Evolutionary conservation across 1,140 invertebrate species (phyloP).

Genomic region (Temnothorax curvispinosus): DNA sequence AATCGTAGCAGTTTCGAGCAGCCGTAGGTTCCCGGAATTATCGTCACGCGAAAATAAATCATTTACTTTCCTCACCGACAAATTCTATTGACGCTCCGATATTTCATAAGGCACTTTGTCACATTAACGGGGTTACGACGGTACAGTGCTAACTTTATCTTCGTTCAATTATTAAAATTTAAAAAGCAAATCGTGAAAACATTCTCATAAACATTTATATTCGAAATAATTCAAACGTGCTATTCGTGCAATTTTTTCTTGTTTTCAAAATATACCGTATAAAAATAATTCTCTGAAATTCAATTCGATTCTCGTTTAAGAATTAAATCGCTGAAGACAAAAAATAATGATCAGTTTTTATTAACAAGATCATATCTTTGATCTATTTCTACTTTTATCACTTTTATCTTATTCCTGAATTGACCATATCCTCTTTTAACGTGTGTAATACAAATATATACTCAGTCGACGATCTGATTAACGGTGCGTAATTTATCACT

Average conservation of each 20-base stretch:
- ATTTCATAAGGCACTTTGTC: not conserved
- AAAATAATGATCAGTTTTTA: not conserved
- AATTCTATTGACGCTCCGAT: not conserved
- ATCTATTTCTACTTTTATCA: not conserved
- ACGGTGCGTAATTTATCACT: not conserved
- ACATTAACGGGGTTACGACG: not conserved
- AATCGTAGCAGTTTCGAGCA: constrained; percentile 28
- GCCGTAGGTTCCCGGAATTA: constrained; percentile 29
- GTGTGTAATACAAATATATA: not conserved
- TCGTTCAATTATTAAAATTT: not conserved
- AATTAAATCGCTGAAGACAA: not conserved
- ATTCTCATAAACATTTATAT: not conserved
- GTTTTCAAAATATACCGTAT: not conserved
- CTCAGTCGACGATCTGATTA: not conserved
- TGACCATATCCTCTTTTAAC: not conserved
- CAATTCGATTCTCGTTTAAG: not conserved
- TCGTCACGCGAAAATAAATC: constrained; percentile 54
- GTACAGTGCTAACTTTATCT: not conserved
- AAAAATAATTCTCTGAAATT: not conserved
- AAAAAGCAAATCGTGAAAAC: not conserved
- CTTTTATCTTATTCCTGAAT: not conserved
- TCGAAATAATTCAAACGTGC: not conserved
- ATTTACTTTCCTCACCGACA: constrained; percentile 28
- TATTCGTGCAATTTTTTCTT: not conserved
- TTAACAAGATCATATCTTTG: not conserved